Conservation (phyloP, 2,888 invertebrate genomes). For the Ophioninae sp. region DNA sequence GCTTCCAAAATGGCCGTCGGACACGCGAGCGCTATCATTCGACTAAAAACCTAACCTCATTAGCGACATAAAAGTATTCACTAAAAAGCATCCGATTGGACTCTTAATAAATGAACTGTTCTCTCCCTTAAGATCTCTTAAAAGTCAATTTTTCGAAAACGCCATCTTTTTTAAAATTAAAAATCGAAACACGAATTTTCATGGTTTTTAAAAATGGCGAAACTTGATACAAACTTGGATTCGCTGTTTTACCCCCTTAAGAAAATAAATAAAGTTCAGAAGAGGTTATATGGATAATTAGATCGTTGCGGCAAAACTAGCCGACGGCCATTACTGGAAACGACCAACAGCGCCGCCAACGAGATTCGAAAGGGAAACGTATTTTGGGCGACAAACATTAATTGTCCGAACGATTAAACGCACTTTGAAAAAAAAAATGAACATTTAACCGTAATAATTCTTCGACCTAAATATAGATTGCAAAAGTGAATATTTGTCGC, state of each 20-base stretch:
- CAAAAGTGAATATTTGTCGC: conserved; percentile 58
- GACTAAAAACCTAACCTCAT: not conserved
- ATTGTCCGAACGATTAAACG: not conserved
- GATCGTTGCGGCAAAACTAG: not conserved
- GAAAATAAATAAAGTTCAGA: not conserved
- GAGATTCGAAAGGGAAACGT: not conserved
- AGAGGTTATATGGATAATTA: not conserved
- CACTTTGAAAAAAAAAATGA: not conserved
- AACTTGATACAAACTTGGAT: too few species aligned
- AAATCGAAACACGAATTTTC: too few species aligned
- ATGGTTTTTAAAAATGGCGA: too few species aligned
- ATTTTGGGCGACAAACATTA: not conserved
- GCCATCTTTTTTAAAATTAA: too few species aligned
- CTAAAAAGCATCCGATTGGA: not conserved
- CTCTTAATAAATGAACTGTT: too few species aligned
- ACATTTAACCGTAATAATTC: conserved; percentile 45
- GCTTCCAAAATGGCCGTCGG: conserved; percentile 5
- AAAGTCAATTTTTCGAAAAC: too few species aligned
- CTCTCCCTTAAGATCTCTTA: too few species aligned
- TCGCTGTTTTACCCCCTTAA: too few species aligned
- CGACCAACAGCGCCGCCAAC: not conserved
- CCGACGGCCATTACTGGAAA: not conserved
- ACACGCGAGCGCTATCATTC: not conserved
- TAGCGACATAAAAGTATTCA: not conserved
- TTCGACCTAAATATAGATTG: conserved; percentile 52